Evolutionary conservation across 2,797 vertebrate species (phyloP).

Genomic region (Falco naumanni): DNA sequence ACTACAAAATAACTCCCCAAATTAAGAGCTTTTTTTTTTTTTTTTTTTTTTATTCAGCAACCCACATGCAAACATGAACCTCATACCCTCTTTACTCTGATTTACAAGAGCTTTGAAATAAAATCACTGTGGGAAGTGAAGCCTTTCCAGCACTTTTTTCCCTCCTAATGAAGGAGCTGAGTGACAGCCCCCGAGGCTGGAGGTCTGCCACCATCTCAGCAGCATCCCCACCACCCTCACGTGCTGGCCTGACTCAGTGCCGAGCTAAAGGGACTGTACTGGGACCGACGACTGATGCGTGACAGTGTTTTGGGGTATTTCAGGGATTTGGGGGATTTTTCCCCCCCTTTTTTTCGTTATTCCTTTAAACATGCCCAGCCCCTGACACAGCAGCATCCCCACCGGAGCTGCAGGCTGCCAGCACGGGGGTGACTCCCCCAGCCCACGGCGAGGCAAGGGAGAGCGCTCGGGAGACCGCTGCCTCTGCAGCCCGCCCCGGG

Average conservation of each 20-base stretch:
- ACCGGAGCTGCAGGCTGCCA: neutral
- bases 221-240: neutral
- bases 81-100: neutral
- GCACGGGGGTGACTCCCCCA: neutral
- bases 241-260: neutral
- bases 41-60: neutral
- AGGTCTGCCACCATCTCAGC: neutral
- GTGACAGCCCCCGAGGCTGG: slow-evolving; percentile 43
- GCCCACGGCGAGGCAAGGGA: neutral
- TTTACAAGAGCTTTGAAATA: slow-evolving; percentile 37
- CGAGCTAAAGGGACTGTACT: neutral
- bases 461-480: neutral
- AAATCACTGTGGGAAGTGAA: neutral
- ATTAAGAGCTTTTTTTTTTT: neutral
- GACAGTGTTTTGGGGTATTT: neutral
- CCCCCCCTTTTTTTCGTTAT: neutral
- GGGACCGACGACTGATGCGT: neutral
- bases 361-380: neutral
- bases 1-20: neutral
- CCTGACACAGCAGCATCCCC: neutral
- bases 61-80: neutral
- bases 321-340: neutral
- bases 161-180: slow-evolving; percentile 51
- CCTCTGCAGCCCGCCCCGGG: neutral
- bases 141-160: neutral